These are phyloP conservation scores for Brachyistius frenatus DNA, from an alignment of 2,113 vertebrate genomes.

Conservation along the genomic window DNA sequence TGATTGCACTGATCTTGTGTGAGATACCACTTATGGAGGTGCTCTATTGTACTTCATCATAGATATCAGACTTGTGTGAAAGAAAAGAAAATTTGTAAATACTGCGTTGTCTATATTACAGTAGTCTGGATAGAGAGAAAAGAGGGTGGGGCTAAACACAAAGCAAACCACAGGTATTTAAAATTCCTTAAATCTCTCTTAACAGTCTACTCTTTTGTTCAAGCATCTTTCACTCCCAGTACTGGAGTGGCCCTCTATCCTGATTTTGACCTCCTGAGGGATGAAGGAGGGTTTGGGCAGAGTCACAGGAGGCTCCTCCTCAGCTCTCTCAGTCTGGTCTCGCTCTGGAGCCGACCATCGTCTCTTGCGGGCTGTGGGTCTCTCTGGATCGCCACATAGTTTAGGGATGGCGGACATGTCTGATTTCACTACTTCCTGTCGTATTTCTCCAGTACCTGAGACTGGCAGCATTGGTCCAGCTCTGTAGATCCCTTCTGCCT, in stretches of 20 bases:
- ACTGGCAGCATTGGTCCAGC: conserved; percentile 57
- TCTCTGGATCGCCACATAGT: conserved; percentile 83
- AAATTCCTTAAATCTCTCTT: conserved; percentile 50
- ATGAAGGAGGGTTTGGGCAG: conserved; percentile 97
- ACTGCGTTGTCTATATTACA: conserved; percentile 95
- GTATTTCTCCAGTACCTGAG: conserved; percentile 88
- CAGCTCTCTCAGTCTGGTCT: conserved; percentile 92
- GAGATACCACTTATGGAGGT: conserved; percentile 88
- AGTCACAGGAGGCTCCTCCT: conserved; percentile 93
- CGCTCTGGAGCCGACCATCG: conserved; percentile 98
- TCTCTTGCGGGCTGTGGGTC: conserved; percentile 90
- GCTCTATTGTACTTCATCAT: conserved; percentile 75
- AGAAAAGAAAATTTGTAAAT: conserved; percentile 91
- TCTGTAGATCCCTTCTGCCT: conserved; percentile 50
- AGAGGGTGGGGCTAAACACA: conserved; percentile 68
- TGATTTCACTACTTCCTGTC: conserved; percentile 87
- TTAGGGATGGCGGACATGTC: conserved; percentile 81
- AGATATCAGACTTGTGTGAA: conserved; percentile 85
- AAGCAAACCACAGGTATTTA: conserved; percentile 63
- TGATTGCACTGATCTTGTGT: conserved; percentile 81
- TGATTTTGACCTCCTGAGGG: conserved; percentile 99
- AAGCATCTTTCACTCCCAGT: conserved; percentile 89
- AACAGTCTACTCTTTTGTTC: conserved; percentile 67
- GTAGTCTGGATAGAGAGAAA: conserved; percentile 89
- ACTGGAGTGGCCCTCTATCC: conserved; percentile 98